Evolutionary conservation across 2,888 invertebrate genomes (phyloP).

Genomic region (Latrodectus elegans): DNA sequence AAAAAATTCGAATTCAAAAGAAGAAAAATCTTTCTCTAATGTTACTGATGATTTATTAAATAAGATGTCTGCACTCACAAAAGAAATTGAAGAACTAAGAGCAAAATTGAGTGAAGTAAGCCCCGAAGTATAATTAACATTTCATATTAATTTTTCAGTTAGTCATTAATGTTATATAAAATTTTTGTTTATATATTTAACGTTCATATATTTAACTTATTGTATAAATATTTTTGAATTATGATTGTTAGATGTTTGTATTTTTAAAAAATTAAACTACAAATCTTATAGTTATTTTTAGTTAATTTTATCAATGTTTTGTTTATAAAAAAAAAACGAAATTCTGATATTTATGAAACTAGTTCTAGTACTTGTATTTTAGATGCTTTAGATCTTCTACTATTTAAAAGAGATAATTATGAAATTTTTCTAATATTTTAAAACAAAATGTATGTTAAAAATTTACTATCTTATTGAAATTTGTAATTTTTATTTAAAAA

Average conservation of each 20-base stretch:
- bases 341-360: too few species aligned
- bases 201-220: too few species aligned
- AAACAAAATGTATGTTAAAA: too few species aligned
- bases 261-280: neutral
- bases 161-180: neutral
- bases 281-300: neutral
- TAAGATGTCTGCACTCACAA: neutral
- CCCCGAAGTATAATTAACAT: neutral
- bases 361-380: too few species aligned
- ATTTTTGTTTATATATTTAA: too few species aligned
- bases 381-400: too few species aligned
- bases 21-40: neutral
- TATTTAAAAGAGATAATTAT: too few species aligned
- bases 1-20: neutral
- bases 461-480: too few species aligned
- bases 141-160: neutral
- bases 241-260: neutral
- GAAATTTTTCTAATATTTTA: too few species aligned
- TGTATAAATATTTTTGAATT: neutral
- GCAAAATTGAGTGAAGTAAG: conserved; percentile 37
- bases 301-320: neutral
- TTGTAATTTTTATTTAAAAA: too few species aligned
- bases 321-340: too few species aligned
- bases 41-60: neutral
- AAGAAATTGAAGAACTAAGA: conserved; percentile 49